A percentile compares a stretch with the other conserved stretches of the same genome.
phyloP scores from a whole-genome alignment of 2,888 invertebrate genomes.

The Steinernema carpocapsae region DNA sequence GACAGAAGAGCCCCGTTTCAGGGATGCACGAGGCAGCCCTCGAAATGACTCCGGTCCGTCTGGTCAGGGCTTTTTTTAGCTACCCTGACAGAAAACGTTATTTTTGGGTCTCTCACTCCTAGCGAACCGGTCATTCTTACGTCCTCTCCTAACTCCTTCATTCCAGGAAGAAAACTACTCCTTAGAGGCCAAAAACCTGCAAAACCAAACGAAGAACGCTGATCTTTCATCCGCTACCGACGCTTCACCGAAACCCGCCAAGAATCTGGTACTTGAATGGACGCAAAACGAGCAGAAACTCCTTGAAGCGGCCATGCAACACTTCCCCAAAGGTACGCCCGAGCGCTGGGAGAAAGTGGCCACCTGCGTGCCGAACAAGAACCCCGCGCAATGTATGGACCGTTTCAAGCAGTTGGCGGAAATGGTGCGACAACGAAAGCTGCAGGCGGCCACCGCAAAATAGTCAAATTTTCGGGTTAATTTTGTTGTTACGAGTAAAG shows the following conservation, averaged over 20 bases:
- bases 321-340: conserved; percentile 84
- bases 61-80: no score
- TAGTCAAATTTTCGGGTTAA: conserved; percentile 11
- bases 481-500: conserved; percentile 27
- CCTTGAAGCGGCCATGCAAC: conserved; percentile 70
- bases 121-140: no score
- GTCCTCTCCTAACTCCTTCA: no score
- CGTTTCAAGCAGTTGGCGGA: conserved; percentile 56
- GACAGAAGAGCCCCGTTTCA: no score
- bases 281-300: conserved; percentile 55
- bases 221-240: background rate
- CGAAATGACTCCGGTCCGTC: no score
- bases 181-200: background rate
- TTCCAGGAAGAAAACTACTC: conserved; percentile 46
- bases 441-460: background rate
- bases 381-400: conserved; percentile 53
- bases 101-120: no score
- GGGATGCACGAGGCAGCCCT: no score
- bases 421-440: conserved; percentile 49
- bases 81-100: no score
- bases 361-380: conserved; percentile 79
- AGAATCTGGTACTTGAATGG: conserved; percentile 42
- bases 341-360: conserved; percentile 92
- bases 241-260: background rate
- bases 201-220: conserved; percentile 11